Base-by-base conservation (phyloP, 2,113 vertebrate species). In the Pogona vitticeps region DNA sequence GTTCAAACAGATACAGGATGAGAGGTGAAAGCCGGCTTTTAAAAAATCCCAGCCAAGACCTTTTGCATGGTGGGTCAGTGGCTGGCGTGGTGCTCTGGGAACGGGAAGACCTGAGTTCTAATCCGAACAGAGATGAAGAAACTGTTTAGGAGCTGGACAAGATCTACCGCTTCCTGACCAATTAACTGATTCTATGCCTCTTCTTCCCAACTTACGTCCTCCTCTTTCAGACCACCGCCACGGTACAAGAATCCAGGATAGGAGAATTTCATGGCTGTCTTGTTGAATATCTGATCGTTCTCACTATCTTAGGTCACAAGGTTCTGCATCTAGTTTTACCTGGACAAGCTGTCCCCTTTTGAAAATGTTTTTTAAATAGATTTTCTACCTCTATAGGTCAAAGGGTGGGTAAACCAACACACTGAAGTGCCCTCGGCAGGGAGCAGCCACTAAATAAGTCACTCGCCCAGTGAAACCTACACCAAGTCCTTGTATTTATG, bases 371-470 rank as follows among this genome's bases (percentile, higher is more conserved):
- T 81, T 36, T 0, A 1, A n/a, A n/a, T 28, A 83, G 31, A 23
- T 33, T 61, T 71, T 23, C 21, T 6, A 9, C 26, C n/a, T 12
- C 3, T 17, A 0, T 0, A 68, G 78, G 75, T 79, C 77, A 65
- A 0, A 56, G 68, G 2, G 1, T 40, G 23, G 1, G 46, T 73
- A 42, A 83, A 75, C 0, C 0, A 36, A 33, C 0, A 0, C 0
- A 1, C 38, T 59, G 2, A 20, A 77, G 23, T 40, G 0, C 12
- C 4, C 38, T 5, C 23, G 1, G 75, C 28, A 52, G 65, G 58
- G 21, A 84, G 63, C 0, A 1, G 38, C 36, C 78, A 88, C 72
- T 87, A n/a, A 71, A 23, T 21, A 56, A 2, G 59, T 46, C 7
- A 0, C 70, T 59, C 13, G 56, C 75, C 1, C 80, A 28, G 75